Conservation (phyloP, 2,113 vertebrate species). For the Xenotilapia leptura region DNA sequence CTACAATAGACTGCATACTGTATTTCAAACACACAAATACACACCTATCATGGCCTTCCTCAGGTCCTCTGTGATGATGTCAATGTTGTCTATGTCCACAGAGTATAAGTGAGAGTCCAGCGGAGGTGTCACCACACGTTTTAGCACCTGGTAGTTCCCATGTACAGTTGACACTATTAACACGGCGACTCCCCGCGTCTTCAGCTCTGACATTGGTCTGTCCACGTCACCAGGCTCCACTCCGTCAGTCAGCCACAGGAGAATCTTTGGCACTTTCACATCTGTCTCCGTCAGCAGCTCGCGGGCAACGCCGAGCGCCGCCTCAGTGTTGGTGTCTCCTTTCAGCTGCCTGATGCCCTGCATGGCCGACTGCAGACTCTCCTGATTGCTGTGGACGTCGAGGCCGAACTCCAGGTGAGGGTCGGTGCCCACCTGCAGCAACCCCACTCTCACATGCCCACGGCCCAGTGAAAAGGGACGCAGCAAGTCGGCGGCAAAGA, state of each 20-base stretch:
- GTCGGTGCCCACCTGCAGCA: conserved; percentile 81
- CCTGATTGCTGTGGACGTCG: conserved; percentile 45
- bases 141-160: conserved; percentile 72
- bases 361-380: conserved; percentile 64
- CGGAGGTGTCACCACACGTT: conserved; percentile 75
- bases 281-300: conserved; percentile 49
- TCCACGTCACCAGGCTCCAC: conserved; percentile 79
- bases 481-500: conserved; percentile 75
- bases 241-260: conserved; percentile 90
- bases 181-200: conserved; percentile 74
- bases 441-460: conserved; percentile 72
- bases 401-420: conserved; percentile 80
- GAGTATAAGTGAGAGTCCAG: conserved; percentile 76
- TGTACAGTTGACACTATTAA: conserved; percentile 81
- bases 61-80: conserved; percentile 78
- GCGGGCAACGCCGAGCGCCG: conserved; percentile 69
- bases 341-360: conserved; percentile 70
- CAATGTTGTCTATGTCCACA: conserved; percentile 81
- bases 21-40: conserved; percentile 36
- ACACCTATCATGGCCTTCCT: conserved; percentile 78
- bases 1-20: not conserved
- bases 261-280: conserved; percentile 71
- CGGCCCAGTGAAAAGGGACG: conserved; percentile 73
- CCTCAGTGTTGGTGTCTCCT: conserved; percentile 84
- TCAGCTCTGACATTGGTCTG: conserved; percentile 73